phyloP scores from a whole-genome alignment of 2,797 vertebrate genomes.

The Oreonectes daqikongensis region DNA sequence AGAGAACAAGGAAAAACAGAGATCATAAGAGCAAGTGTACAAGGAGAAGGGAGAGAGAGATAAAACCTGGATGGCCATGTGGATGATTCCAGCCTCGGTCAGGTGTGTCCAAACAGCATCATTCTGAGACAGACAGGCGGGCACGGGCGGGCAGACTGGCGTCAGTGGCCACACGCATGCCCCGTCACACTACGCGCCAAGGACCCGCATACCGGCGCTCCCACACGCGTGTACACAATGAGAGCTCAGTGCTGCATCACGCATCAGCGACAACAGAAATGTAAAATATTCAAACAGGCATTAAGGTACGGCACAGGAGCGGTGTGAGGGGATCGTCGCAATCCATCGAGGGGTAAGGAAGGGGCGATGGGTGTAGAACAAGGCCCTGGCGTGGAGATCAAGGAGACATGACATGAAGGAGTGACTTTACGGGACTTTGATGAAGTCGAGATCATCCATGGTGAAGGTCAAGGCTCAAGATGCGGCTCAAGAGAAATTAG shows the following conservation, averaged over 20 bases:
- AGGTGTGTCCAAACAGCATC: constrained; percentile 75
- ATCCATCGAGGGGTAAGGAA: constrained; percentile 55
- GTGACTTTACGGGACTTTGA: constrained; percentile 17
- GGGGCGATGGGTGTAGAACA: constrained; percentile 9
- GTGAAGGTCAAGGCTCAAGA: constrained; percentile 37
- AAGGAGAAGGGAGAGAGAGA: constrained; percentile 42
- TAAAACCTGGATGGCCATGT: constrained; percentile 48
- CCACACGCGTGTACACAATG: constrained; percentile 78
- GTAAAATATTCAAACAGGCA: constrained; percentile 80
- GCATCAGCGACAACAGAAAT: constrained; percentile 81
- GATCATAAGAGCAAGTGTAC: constrained; percentile 22
- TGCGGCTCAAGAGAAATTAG: constrained; percentile 31
- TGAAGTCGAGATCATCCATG: constrained; percentile 13
- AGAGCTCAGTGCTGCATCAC: constrained; percentile 77
- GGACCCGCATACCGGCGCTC: constrained; percentile 75
- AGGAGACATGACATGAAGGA: constrained; percentile 24
- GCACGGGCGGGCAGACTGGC: constrained; percentile 74
- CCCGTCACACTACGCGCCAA: constrained; percentile 72
- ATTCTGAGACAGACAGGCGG: constrained; percentile 65
- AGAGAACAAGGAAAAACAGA: constrained; percentile 49
- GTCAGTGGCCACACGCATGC: constrained; percentile 71
- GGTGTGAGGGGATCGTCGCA: constrained; percentile 41
- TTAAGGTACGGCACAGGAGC: constrained; percentile 68
- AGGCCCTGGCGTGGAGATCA: constrained; percentile 3
- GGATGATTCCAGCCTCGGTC: constrained; percentile 66